Base-by-base conservation (phyloP, 1,140 invertebrate species). In the Drosophila burlai region DNA sequence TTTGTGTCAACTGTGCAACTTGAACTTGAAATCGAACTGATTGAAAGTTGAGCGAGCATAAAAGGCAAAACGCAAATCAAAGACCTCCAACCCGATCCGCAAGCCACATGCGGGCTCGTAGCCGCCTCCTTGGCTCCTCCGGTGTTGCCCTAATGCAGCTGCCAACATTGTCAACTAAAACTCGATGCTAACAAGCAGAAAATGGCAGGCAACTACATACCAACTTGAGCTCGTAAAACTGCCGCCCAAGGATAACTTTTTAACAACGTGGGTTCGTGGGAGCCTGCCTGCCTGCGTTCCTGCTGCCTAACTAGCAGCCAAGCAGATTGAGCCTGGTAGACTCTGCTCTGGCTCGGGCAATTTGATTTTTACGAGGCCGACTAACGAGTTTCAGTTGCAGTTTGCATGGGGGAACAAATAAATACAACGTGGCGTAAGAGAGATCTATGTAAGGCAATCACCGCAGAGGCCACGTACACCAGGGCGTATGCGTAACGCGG, bases 211-310 rank as follows among this genome's bases (percentile, higher is more conserved):
- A 71, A 74, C 63, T 62, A 73, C 71, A 73, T 54, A 66, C 81
- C 77, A 83, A 84, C 77, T 81, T 77, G 62, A 52, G 73, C 58
- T 85, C 81, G 81, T 83, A 84, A 83, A 80, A 67, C 65, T 83
- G 76, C 81, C 81, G 81, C 81, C 71, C 65, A 80, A 83, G 81
- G 72, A 84, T 68, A 83, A 83, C 81, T 83, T 83, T 80, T 84
- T 74, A 83, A 83, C 81, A 83, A 83, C 76, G 67, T 36, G 31
- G 50, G 57, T 45, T 84, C 67, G 62, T 49, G 49, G 36, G 13
- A 47, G 49, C 26, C 61, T 45, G 21, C 64, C 73, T 63, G 66
- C 49, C 49, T 47, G 21, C 29, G 38, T 38, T 58, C 18, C 54
- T 54, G 57, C 38, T 18, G 45, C 26, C 43, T 61, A 38, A 29